Evolutionary conservation across 1,140 invertebrate species (phyloP), one percentile per base, ranked within the genome.

Genomic region (Neodiprion fabricii): DNA sequence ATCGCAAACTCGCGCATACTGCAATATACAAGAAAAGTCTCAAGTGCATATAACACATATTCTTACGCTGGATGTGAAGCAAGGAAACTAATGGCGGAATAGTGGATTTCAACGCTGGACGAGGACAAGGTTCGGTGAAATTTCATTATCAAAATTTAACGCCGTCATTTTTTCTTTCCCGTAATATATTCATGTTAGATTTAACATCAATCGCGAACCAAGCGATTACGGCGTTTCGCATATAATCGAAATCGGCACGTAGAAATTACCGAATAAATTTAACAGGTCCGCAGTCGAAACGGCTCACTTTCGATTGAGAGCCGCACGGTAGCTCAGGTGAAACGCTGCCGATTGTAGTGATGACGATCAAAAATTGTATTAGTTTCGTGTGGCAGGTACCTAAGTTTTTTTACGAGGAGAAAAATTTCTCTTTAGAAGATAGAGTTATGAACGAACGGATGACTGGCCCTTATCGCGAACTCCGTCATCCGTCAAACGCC

Each of bases 41-140:
- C n/a, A 14, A 61, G 53, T 61, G 53, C 53, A 61, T 9, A 12
- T 12, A 21, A 21, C 17, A 21, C 17, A 21, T 21, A 21, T 21
- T 0, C 17, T 21, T 21, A 61, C 53, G 53, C n/a, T 61, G 53
- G 53, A 61, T 9, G 53, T 61, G 53, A 61, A 9, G 53, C 4
- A 61, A 61, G 53, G n/a, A 61, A 61, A 61, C 53, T 61, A 61
- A 61, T 61, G 53, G 53, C 53, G 53, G 53, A 61, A 61, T 61
- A 61, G 53, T 61, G 53, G 53, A 61, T 61, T 61, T 61, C 53
- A 61, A 61, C 53, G 53, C 53, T 61, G 53, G 53, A 61, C n/a
- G 53, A 61, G 53, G 53, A 61, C 53, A 61, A 61, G 53, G 53
- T 61, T 61, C 53, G 53, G 28, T 40, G 28, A 14, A 61, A 14